Percentiles rank a stretch among this genome's conserved stretches.
Conservation (phyloP, 2,888 invertebrate species). For the Helicoverpa assulta region DNA sequence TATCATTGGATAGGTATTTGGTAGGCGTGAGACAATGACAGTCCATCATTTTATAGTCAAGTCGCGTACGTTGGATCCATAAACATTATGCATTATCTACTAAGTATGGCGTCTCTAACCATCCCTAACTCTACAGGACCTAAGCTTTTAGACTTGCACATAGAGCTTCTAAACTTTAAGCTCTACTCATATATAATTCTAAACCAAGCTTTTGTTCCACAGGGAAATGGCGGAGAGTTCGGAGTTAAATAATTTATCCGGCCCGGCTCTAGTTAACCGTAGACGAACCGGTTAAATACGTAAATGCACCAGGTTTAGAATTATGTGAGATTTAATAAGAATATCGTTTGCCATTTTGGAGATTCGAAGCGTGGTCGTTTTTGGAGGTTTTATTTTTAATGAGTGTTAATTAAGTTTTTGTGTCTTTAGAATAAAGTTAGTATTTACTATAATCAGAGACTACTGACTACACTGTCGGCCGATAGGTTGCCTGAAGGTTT, state of each 20-base stretch:
- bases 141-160: conserved; percentile 90
- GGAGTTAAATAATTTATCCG: conserved; percentile 84
- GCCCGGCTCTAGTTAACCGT: conserved; percentile 74
- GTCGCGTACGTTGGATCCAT: too few relatives aligned
- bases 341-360: conserved; percentile 8
- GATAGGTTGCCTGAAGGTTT: too few relatives aligned
- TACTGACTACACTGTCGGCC: too few relatives aligned
- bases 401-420: too few relatives aligned
- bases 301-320: conserved; percentile 69
- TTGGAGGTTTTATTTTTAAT: too few relatives aligned
- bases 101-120: conserved; percentile 68
- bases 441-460: too few relatives aligned
- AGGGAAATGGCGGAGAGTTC: conserved; percentile 88
- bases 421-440: too few relatives aligned
- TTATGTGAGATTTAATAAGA: conserved; percentile 65
- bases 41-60: too few relatives aligned
- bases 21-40: too few relatives aligned
- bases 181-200: conserved; percentile 89
- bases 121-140: conserved; percentile 62
- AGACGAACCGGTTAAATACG: conserved; percentile 76
- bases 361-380: too few relatives aligned
- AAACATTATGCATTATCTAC: too few relatives aligned
- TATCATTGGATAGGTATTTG: too few relatives aligned
- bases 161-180: conserved; percentile 89
- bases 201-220: conserved; percentile 88